These are phyloP conservation scores for Spheniscus mendiculus DNA, from an alignment of 2,113 vertebrate genomes.

Conservation along the genomic window DNA sequence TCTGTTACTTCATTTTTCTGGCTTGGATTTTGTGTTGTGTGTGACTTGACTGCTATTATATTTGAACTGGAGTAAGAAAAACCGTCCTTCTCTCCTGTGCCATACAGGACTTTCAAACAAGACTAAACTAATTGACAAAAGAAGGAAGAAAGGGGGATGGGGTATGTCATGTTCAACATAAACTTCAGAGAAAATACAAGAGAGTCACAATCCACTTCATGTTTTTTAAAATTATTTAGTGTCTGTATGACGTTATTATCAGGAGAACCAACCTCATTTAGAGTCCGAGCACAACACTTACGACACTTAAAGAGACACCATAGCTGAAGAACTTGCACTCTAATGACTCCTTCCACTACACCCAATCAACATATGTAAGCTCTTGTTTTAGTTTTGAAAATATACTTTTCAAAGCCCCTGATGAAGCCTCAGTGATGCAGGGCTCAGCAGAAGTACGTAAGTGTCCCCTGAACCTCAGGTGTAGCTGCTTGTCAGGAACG, in stretches of 20 bases:
- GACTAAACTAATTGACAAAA: background rate
- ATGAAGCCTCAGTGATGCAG: background rate
- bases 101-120: background rate
- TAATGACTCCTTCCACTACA: background rate
- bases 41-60: background rate
- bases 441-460: background rate
- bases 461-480: conserved; percentile 64
- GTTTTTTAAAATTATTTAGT: conserved; percentile 48
- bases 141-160: background rate
- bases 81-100: background rate
- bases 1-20: background rate
- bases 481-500: conserved; percentile 59
- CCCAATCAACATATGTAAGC: background rate
- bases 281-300: background rate
- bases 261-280: background rate
- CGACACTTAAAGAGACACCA: background rate
- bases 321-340: background rate
- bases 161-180: background rate
- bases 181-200: conserved; percentile 35
- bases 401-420: conserved; percentile 41
- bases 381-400: conserved; percentile 47
- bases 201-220: background rate
- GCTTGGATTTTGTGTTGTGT: background rate
- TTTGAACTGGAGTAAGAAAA: background rate
- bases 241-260: background rate